Evolutionary conservation across 1,140 invertebrate genomes (phyloP).

Genomic region (Conus ventricosus): DNA sequence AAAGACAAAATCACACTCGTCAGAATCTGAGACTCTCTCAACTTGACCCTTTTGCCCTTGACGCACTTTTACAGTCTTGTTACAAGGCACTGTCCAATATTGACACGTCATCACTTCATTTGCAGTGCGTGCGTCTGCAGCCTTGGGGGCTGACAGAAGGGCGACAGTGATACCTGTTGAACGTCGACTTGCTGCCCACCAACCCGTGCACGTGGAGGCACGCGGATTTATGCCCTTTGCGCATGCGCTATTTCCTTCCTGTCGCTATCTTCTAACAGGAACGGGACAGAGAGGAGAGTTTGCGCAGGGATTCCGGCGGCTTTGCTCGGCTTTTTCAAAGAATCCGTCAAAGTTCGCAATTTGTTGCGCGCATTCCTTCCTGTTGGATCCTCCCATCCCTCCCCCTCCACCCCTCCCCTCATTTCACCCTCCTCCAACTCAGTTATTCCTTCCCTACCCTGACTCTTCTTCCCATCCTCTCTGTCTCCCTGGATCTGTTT

Average conservation of each 20-base stretch:
- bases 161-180: neutral
- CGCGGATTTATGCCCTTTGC: neutral
- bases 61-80: neutral
- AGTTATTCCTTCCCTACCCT: too few relatives aligned
- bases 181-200: neutral
- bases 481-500: too few relatives aligned
- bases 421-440: too few relatives aligned
- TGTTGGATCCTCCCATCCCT: too few relatives aligned
- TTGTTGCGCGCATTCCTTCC: conserved; percentile 13
- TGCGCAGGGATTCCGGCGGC: conserved; percentile 16
- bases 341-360: neutral
- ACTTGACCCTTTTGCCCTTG: too few relatives aligned
- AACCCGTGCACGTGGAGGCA: conserved; percentile 17
- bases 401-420: too few relatives aligned
- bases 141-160: neutral
- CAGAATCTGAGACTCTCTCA: too few relatives aligned
- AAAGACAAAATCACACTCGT: too few relatives aligned
- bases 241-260: conserved; percentile 12
- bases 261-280: neutral
- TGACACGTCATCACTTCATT: neutral
- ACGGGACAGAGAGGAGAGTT: neutral
- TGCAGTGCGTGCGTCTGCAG: conserved; percentile 1
- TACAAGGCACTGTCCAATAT: neutral
- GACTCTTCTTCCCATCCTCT: too few relatives aligned
- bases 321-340: neutral